Conservation (phyloP, 2,888 invertebrate species). For the Euphydryas editha region DNA sequence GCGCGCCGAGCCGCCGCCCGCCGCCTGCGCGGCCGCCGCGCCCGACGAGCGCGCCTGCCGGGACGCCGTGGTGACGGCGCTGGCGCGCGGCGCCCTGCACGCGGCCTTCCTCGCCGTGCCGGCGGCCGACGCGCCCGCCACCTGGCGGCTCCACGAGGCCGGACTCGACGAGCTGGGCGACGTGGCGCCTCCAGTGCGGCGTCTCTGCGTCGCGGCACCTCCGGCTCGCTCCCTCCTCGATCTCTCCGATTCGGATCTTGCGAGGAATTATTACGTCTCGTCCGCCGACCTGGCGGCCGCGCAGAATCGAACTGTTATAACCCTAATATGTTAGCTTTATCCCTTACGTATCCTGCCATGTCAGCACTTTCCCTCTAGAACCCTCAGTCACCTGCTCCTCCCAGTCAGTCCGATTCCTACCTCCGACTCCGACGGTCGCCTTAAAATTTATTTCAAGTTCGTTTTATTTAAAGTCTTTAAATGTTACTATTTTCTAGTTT, state of each 20-base stretch:
- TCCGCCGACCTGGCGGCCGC: conserved; percentile 22
- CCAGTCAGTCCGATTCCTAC: too few relatives aligned
- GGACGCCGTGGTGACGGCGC: conserved; percentile 45
- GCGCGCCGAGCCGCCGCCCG: conserved; percentile 44
- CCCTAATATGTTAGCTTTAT: too few relatives aligned
- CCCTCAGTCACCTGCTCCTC: too few relatives aligned
- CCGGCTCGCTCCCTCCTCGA: conserved; percentile 62
- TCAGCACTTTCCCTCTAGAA: too few relatives aligned
- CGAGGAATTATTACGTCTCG: conserved; percentile 47
- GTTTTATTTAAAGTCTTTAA: too few relatives aligned
- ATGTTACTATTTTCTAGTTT: too few relatives aligned
- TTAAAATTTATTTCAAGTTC: too few relatives aligned
- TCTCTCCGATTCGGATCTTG: conserved; percentile 53
- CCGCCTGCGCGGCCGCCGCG: conserved; percentile 35
- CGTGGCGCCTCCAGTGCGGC: conserved; percentile 57
- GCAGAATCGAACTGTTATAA: conserved; percentile 14
- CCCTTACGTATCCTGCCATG: too few relatives aligned
- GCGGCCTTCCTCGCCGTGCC: conserved; percentile 55
- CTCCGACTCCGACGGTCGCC: too few relatives aligned
- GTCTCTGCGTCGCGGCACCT: conserved; percentile 55
- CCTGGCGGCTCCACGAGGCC: conserved; percentile 56
- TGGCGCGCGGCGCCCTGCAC: conserved; percentile 47
- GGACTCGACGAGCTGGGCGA: conserved; percentile 64
- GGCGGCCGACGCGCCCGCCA: conserved; percentile 49
- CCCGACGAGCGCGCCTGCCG: conserved; percentile 45